Percentiles rank a stretch among this genome's conserved stretches.
Conservation (phyloP, 2,113 vertebrate species). For the Zosterops hypoxanthus region DNA sequence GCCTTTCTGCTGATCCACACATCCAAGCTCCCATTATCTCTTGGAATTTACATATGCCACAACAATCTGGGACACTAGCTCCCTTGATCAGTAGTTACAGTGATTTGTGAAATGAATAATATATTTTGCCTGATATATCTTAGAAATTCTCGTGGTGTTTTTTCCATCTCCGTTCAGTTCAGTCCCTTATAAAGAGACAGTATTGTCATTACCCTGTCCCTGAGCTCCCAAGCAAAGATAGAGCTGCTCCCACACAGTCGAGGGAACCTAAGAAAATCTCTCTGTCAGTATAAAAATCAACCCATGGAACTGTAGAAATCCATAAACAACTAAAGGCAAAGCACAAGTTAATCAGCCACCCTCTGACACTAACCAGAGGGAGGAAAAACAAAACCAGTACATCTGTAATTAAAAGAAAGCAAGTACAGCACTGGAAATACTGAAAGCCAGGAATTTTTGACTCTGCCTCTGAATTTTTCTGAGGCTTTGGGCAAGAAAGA, state of each 20-base stretch:
- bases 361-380: not conserved
- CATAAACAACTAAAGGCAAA: not conserved
- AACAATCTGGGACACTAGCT: not conserved
- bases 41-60: not conserved
- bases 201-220: not conserved
- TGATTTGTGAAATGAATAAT: slow-evolving; percentile 2
- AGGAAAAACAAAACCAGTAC: not conserved
- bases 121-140: not conserved
- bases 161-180: not conserved
- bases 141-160: not conserved
- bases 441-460: not conserved
- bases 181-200: not conserved
- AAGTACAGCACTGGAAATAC: not conserved
- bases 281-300: not conserved
- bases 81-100: not conserved
- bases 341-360: not conserved
- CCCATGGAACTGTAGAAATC: not conserved
- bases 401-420: not conserved
- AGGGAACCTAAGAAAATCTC: not conserved
- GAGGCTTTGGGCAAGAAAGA: not conserved
- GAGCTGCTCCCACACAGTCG: not conserved
- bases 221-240: not conserved
- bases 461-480: not conserved
- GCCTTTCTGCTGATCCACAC: not conserved
- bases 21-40: not conserved